Evolutionary conservation across 2,113 vertebrate genomes (phyloP).

Genomic region (Propithecus coquereli): DNA sequence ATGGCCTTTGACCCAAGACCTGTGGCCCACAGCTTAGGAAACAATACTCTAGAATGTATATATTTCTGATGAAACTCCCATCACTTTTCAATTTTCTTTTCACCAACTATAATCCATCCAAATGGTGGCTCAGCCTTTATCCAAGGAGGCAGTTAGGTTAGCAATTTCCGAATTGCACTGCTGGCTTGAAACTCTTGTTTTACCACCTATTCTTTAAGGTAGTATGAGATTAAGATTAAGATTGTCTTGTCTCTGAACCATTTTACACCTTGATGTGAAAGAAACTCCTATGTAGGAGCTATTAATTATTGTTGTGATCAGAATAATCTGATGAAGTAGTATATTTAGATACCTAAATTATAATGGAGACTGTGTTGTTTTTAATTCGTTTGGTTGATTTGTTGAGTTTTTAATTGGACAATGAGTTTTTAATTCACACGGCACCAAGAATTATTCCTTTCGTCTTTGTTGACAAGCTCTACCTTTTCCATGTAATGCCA

Average conservation of each 20-base stretch:
- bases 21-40: not conserved
- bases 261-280: conserved; percentile 9
- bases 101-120: not conserved
- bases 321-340: not conserved
- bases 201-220: not conserved
- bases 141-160: not conserved
- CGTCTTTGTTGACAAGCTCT: not conserved
- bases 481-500: not conserved
- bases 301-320: not conserved
- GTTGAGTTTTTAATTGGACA: not conserved
- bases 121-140: not conserved
- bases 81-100: conserved; percentile 27
- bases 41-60: not conserved
- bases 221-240: not conserved
- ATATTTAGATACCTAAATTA: not conserved
- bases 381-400: not conserved
- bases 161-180: not conserved
- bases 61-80: not conserved
- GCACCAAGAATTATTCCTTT: not conserved
- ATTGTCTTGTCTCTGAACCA: not conserved
- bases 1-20: not conserved
- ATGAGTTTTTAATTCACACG: not conserved
- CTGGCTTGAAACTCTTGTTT: not conserved
- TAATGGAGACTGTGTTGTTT: not conserved
- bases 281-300: not conserved